Base-by-base conservation (phyloP, 2,888 invertebrate species). In the Oeneis ivallda region DNA sequence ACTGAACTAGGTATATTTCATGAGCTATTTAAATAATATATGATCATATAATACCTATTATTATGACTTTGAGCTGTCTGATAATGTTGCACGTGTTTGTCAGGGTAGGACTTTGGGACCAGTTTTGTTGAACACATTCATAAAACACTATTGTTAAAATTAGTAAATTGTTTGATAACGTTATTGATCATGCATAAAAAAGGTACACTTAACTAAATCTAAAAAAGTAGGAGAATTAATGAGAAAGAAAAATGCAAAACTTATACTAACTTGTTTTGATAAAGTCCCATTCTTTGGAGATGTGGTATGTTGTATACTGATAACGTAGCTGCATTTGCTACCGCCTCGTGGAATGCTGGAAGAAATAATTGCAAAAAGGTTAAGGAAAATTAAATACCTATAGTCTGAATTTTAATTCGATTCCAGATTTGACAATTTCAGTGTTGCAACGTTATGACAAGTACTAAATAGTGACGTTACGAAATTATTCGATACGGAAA, bases 281-380 rank as follows among this genome's bases (percentile, higher is more conserved):
- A 93, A 39, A 97, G 92, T 2, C 96, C 96, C 56, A 96, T 93
- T 75, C 95, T 89, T 65, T 95, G 94, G 15, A 97, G 88, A 83
- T 97, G 97, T 15, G 93, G 93, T 0, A 96, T 93, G 49, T 96
- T 97, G 75, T 94, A 94, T 0, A 96, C 95, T 0, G 96, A 96
- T 11, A 97, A 86, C 0, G 94, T 93, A 37, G 97, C 93, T 0
- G 96, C 95, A 77, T 97, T 97, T 0, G 97, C 95, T 0, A 97
- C 93, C 0, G 96, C 97, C 83, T 97, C 97, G 76, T 97, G 96
- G 79, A 97, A 97, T 8, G 96, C 96, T 96, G 79, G 10, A 61
- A 32, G 34, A 15, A 52, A 13, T 2, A 11, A 52, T 34, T 34
- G 6, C 2, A 34, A n/a, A n/a, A n/a, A n/a, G n/a, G n/a, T n/a